Conservation (phyloP, 2,797 vertebrate species). For the Rousettus madagascariensis region DNA sequence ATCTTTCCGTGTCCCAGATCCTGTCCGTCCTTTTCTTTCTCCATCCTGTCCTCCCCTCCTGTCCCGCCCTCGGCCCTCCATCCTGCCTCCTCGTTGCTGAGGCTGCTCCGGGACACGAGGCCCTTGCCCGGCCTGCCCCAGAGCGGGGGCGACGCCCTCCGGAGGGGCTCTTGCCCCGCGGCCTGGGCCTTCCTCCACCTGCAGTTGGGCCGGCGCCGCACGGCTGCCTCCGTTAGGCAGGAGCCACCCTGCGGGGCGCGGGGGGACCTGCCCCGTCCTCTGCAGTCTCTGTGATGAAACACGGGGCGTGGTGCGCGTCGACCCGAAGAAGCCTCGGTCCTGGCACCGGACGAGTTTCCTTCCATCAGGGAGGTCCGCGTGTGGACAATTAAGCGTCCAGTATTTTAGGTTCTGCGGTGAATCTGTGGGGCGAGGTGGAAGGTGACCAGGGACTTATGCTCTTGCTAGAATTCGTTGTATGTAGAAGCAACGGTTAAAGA, state of each 20-base stretch:
- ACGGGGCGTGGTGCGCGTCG: rapidly evolving
- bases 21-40: not conserved
- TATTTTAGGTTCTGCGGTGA: not conserved
- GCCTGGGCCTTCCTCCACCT: too few relatives aligned
- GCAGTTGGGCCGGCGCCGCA: too few relatives aligned
- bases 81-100: not conserved
- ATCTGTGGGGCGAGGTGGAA: rapidly evolving
- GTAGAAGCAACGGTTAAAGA: not conserved
- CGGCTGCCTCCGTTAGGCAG: too few relatives aligned
- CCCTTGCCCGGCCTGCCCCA: too few relatives aligned
- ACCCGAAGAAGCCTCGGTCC: not conserved
- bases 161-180: not conserved
- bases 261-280: too few relatives aligned
- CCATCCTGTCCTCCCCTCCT: not conserved
- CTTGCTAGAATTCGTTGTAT: not conserved
- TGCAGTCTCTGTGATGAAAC: too few relatives aligned
- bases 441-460: not conserved
- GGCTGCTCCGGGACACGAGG: not conserved
- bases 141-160: too few relatives aligned
- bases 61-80: not conserved
- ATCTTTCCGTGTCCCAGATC: slow-evolving; percentile 45
- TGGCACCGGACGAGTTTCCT: not conserved
- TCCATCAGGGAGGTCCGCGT: not conserved
- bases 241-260: too few relatives aligned
- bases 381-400: not conserved